Evolutionary conservation across 2,113 vertebrate genomes (phyloP), one percentile per base, ranked within the genome.

Genomic region (Seriola quinqueradiata): DNA sequence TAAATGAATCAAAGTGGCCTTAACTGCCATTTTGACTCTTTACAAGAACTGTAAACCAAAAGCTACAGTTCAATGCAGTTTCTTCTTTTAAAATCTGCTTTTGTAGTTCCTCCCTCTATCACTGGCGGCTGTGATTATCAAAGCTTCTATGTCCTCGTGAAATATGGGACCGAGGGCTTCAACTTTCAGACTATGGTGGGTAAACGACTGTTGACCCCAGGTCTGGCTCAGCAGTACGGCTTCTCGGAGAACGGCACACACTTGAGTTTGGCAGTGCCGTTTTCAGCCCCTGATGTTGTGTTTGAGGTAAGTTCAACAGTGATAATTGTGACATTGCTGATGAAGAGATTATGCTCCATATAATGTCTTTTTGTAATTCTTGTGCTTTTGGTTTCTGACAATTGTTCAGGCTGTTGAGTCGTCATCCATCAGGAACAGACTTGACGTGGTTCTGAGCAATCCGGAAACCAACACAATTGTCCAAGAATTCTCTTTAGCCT

Each of bases 241-340:
- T 73, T 87, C 25, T 42, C 21, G 5, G 85, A 84, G 11, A 94
- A 95, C 6, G 75, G 61, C n/a, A 94, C 94, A 0, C 92, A 95
- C 58, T 85, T 92, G 52, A 84, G 67, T 28, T 46, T 95, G 10
- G 25, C 25, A 0, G 83, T 95, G 52, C 93, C 93, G 0, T 93
- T 92, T 74, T 57, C 70, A 1, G 11, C 86, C 0, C 44, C 69
- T 1, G 77, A 86, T 32, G 84, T 86, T 17, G 74, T 13, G 0
- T 81, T 85, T 70, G 92, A 94, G 93, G 94, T 94, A 76, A 3
- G 16, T 14, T 42, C 23, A 3, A 8, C 19, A 70, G 32, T 21
- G 7, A 8, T 50, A 13, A 23, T 13, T 19, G 10, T 34, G 21
- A 50, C 7, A 11, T 46, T 48, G 21, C 61, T 23, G 10, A 42